phyloP scores from a whole-genome alignment of 23 tunicate genomes.

The Phallusia fumigata region DNA sequence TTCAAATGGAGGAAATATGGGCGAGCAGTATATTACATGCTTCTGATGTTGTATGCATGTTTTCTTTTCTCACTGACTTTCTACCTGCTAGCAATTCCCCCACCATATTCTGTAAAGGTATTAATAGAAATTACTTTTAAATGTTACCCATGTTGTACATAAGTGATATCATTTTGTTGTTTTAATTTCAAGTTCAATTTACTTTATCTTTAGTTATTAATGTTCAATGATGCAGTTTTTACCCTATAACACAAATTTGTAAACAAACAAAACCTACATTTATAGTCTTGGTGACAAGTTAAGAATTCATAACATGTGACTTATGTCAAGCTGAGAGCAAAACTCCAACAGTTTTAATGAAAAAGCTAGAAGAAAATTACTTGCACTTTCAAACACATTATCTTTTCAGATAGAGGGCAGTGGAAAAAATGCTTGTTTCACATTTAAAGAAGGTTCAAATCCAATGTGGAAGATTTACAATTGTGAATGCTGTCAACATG shows the following conservation, averaged over 20 bases:
- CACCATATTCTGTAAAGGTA: conserved; percentile 38
- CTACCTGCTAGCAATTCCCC: conserved; percentile 25
- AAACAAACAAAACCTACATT: too few species aligned
- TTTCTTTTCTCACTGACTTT: conserved; percentile 14
- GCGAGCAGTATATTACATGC: conserved; percentile 19
- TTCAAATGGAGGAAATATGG: conserved; percentile 55
- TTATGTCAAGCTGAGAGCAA: too few species aligned
- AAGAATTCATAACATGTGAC: not conserved
- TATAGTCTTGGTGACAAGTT: too few species aligned
- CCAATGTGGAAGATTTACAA: conserved; percentile 11
- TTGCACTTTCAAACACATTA: too few species aligned
- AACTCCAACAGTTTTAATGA: too few species aligned
- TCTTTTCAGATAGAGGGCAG: conserved; percentile 13
- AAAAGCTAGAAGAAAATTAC: too few species aligned
- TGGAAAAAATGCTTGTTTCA: conserved; percentile 23
- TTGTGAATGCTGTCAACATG: conserved; percentile 20
- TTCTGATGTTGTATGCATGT: conserved; percentile 19
- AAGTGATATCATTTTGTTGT: too few species aligned
- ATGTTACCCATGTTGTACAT: too few species aligned
- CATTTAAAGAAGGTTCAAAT: conserved; percentile 9
- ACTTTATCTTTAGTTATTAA: not conserved
- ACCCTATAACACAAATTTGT: too few species aligned
- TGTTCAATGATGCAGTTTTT: not conserved
- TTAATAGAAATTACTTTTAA: too few species aligned
- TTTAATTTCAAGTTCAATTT: too few species aligned